Evolutionary conservation across 2,113 vertebrate species (phyloP).

Genomic region (Seriola rivoliana): DNA sequence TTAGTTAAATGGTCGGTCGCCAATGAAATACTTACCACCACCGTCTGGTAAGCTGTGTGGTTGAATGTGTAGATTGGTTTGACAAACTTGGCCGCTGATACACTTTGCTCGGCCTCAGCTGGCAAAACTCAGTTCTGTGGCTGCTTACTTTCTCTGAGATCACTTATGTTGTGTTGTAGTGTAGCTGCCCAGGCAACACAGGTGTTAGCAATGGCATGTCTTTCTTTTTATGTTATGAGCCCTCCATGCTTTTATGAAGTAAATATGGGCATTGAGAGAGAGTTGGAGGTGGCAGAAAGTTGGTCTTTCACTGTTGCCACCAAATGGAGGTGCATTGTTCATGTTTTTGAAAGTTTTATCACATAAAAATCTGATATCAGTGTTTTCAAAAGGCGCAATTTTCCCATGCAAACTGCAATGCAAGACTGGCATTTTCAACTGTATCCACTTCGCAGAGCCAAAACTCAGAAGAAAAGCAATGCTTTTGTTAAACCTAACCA

Average conservation of each 20-base stretch:
- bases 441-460: not conserved
- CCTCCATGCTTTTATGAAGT: not conserved
- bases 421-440: not conserved
- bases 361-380: not conserved
- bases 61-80: slow-evolving; percentile 19
- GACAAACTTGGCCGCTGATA: slow-evolving; percentile 2
- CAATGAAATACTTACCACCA: slow-evolving; percentile 14
- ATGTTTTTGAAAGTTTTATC: slow-evolving; percentile 11
- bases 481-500: not conserved
- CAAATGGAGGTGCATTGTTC: not conserved
- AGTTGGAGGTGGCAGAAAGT: slow-evolving; percentile 17
- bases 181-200: not conserved
- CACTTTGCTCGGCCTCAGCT: not conserved
- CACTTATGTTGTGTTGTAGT: not conserved
- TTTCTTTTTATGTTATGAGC: slow-evolving; percentile 13
- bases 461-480: not conserved
- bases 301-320: not conserved
- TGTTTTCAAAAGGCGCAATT: not conserved
- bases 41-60: slow-evolving; percentile 22
- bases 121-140: not conserved
- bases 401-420: not conserved
- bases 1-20: not conserved
- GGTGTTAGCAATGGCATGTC: not conserved
- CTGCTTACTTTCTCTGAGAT: slow-evolving; percentile 3
- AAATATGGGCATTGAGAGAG: slow-evolving; percentile 1